Evolutionary conservation across 2,113 vertebrate species (phyloP).

Genomic region (Thunnus maccoyii): DNA sequence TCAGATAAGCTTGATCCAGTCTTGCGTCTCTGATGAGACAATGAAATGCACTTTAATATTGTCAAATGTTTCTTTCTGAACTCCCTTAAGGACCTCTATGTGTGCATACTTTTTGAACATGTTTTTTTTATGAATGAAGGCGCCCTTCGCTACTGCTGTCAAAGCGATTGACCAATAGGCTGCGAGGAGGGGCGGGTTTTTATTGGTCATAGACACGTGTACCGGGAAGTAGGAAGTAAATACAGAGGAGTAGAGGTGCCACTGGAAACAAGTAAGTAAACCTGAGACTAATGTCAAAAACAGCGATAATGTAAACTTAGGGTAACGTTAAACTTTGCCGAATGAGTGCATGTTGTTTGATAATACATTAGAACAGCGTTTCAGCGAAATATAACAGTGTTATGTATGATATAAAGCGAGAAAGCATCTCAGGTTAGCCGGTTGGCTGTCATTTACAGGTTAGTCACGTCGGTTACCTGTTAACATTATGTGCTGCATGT

Average conservation of each 20-base stretch:
- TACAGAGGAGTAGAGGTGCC: conserved; percentile 52
- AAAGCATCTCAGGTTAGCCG: neutral
- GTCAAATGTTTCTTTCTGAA: neutral
- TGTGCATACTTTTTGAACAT: too few species aligned
- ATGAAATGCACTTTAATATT: too few species aligned
- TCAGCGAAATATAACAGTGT: neutral
- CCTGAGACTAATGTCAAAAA: neutral
- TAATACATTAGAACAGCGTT: neutral
- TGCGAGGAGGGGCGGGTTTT: conserved; percentile 68
- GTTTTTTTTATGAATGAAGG: neutral
- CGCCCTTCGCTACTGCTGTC: neutral
- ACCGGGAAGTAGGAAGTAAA: conserved; percentile 86
- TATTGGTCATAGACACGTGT: conserved; percentile 78
- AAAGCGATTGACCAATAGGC: conserved; percentile 49
- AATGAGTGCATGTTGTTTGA: neutral
- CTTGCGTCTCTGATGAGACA: too few species aligned
- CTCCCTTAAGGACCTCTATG: too few species aligned
- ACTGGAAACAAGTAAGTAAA: conserved; percentile 71
- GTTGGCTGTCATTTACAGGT: neutral
- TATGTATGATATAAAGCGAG: neutral
- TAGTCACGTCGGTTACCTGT: neutral
- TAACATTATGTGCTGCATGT: neutral
- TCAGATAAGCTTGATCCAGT: too few species aligned
- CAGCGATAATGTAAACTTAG: neutral
- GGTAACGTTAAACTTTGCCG: neutral